These are phyloP conservation scores for Trachelipus rathkii DNA, from an alignment of 1,140 invertebrate species.

Conservation along the genomic window DNA sequence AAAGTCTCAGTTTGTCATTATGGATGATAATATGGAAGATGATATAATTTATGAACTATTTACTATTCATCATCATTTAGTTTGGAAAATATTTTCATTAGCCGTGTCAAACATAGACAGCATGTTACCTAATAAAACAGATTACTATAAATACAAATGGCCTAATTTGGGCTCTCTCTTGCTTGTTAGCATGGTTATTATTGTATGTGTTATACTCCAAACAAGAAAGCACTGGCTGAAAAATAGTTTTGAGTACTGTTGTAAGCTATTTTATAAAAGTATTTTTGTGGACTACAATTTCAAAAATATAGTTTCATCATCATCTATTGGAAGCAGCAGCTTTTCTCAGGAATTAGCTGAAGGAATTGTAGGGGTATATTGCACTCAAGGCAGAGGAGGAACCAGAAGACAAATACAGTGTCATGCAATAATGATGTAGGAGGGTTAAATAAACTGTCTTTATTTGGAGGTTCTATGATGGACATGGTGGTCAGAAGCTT, in stretches of 20 bases:
- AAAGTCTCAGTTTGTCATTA: background rate
- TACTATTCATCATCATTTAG: background rate
- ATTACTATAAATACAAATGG: background rate
- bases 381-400: slow-evolving; percentile 37
- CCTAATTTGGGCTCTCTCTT: background rate
- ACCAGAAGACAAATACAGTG: slow-evolving; percentile 39
- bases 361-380: slow-evolving; percentile 36
- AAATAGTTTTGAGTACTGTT: background rate
- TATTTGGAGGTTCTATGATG: slow-evolving; percentile 42
- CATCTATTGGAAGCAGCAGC: background rate
- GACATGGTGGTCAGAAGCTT: slow-evolving; percentile 36
- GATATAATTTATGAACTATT: background rate
- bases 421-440: slow-evolving; percentile 41
- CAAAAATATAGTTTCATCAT: background rate
- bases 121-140: background rate
- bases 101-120: background rate
- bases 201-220: background rate
- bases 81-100: background rate
- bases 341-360: slow-evolving; percentile 29
- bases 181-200: background rate
- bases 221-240: background rate
- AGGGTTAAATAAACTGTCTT: slow-evolving; percentile 38
- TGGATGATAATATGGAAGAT: slow-evolving; percentile 5
- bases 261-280: background rate
- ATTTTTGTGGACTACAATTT: background rate